These are phyloP conservation scores for Telenomus remus DNA, from an alignment of 1,140 invertebrate species.

Conservation along the genomic window DNA sequence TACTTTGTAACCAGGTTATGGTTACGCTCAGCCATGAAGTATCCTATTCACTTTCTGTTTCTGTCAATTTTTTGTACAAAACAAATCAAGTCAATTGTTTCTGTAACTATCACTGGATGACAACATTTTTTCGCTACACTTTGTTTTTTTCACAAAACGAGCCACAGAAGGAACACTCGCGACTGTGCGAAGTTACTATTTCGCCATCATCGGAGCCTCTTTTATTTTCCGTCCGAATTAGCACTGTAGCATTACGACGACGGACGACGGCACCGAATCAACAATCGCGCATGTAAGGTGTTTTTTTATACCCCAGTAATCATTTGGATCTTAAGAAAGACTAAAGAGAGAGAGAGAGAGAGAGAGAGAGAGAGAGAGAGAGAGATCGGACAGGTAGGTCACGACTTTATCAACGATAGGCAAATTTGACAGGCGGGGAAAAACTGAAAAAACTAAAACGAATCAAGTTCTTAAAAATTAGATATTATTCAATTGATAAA, in stretches of 20 bases:
- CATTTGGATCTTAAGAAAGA: conserved; percentile 21
- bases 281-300: conserved; percentile 21
- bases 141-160: background rate
- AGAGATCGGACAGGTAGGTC: conserved; percentile 8
- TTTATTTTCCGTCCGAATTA: conserved; percentile 32
- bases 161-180: background rate
- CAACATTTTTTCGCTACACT: background rate
- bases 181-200: conserved; percentile 13
- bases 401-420: conserved; percentile 6
- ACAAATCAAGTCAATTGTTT: background rate
- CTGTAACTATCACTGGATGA: background rate
- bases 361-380: background rate
- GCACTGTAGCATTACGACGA: conserved; percentile 20
- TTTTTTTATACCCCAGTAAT: conserved; percentile 30
- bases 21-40: conserved; percentile 25
- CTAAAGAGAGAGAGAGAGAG: background rate
- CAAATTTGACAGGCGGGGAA: background rate
- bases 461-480: too few relatives aligned
- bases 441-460: too few relatives aligned
- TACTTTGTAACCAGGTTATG: conserved; percentile 46
- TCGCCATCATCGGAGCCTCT: conserved; percentile 14
- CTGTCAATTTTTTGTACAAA: conserved; percentile 27
- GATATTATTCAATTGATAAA: too few relatives aligned
- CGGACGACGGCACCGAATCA: conserved; percentile 13
- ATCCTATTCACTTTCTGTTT: conserved; percentile 26